phyloP scores from a whole-genome alignment of 1,140 invertebrate species.

The Uloborus diversus region DNA sequence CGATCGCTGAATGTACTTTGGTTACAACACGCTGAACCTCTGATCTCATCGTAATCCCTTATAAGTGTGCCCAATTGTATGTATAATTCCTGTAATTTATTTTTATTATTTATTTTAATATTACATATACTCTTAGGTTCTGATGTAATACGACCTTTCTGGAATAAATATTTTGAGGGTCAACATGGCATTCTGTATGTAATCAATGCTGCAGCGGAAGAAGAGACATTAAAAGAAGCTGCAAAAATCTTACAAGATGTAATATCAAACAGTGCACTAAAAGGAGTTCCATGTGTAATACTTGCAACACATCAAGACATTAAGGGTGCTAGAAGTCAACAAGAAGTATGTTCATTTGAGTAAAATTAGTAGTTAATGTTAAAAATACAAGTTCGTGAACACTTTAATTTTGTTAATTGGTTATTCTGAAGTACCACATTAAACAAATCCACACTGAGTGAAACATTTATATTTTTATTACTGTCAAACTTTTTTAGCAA shows the following conservation, averaged over 20 bases:
- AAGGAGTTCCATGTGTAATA: slow-evolving; percentile 59
- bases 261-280: slow-evolving; percentile 44
- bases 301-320: slow-evolving; percentile 56
- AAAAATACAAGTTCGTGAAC: too few species aligned
- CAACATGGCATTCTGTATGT: slow-evolving; percentile 60
- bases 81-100: too few species aligned
- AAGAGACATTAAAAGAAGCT: slow-evolving; percentile 48
- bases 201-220: slow-evolving; percentile 52
- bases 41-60: too few species aligned
- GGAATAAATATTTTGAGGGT: slow-evolving; percentile 59
- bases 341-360: slow-evolving; percentile 44
- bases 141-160: slow-evolving; percentile 57
- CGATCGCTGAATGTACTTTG: too few species aligned
- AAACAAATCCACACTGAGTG: not conserved
- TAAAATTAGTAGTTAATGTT: too few species aligned
- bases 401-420: not conserved
- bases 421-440: not conserved
- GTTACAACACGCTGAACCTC: too few species aligned
- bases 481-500: not conserved
- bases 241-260: slow-evolving; percentile 53
- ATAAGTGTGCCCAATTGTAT: too few species aligned
- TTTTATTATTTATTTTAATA: too few species aligned
- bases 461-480: not conserved
- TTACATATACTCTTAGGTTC: slow-evolving; percentile 46
- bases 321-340: slow-evolving; percentile 9